phyloP scores from a whole-genome alignment of 2,797 vertebrate species.

The Phyllotis vaccarum region DNA sequence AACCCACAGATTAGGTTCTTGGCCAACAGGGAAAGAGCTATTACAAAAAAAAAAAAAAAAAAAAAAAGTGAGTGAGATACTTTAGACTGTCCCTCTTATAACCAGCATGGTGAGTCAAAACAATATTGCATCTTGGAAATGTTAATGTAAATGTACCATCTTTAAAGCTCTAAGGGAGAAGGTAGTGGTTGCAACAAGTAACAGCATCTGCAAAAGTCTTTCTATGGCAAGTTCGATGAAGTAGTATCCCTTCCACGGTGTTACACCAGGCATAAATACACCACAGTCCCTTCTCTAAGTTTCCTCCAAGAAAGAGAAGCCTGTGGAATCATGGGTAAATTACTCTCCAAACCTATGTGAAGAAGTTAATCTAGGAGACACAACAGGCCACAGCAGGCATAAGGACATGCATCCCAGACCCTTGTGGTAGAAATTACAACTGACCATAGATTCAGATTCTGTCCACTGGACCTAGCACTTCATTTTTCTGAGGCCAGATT shows the following conservation, averaged over 20 bases:
- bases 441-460: constrained; percentile 6
- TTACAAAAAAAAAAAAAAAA: background rate
- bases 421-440: background rate
- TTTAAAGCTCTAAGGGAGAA: constrained; percentile 8
- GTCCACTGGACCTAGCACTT: background rate
- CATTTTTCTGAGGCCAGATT: background rate
- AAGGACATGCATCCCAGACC: background rate
- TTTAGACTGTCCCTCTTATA: constrained; percentile 12
- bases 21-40: background rate
- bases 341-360: constrained; percentile 4
- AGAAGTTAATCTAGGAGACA: background rate
- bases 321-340: background rate
- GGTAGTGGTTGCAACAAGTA: background rate
- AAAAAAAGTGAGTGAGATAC: background rate
- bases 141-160: background rate
- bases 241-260: background rate
- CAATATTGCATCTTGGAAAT: background rate
- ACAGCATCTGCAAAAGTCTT: background rate
- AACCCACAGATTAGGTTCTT: background rate
- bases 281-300: background rate
- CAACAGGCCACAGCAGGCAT: background rate
- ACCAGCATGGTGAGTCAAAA: background rate
- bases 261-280: background rate
- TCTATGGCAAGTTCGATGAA: background rate
- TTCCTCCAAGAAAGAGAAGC: background rate